phyloP scores from a whole-genome alignment of 2,797 vertebrate genomes.

The Danio kyathit region DNA sequence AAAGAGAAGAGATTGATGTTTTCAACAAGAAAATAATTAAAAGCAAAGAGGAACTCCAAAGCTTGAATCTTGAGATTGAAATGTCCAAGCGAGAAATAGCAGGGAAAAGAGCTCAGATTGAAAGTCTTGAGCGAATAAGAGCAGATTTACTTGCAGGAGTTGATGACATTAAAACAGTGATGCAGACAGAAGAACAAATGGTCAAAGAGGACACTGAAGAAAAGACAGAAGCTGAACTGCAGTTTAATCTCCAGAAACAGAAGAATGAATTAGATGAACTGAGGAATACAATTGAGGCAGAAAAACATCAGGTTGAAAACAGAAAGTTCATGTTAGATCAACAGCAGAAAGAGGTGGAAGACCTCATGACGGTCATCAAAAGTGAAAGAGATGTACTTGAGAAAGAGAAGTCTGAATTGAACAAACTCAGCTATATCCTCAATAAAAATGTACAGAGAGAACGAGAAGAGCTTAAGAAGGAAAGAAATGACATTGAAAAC shows the following conservation, averaged over 20 bases:
- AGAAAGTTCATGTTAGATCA: slow-evolving; percentile 10
- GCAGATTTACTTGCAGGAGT: slow-evolving; percentile 25
- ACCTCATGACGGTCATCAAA: not conserved
- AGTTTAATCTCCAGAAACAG: slow-evolving; percentile 19
- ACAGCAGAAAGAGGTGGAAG: not conserved
- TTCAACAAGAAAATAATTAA: slow-evolving; percentile 21
- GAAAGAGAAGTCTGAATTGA: slow-evolving; percentile 6
- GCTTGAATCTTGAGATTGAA: not conserved
- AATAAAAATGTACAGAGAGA: slow-evolving; percentile 26
- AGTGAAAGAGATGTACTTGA: slow-evolving; percentile 5
- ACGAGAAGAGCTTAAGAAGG: slow-evolving; percentile 24
- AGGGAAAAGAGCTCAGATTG: slow-evolving; percentile 3
- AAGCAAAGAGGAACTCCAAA: not conserved
- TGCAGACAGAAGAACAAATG: slow-evolving; percentile 2
- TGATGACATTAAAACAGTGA: slow-evolving; percentile 1
- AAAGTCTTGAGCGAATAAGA: not conserved
- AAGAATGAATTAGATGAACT: slow-evolving; percentile 7
- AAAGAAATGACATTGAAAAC: slow-evolving; percentile 32
- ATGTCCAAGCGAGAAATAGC: slow-evolving; percentile 21
- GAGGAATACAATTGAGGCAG: not conserved
- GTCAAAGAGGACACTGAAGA: not conserved
- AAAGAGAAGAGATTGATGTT: slow-evolving; percentile 19
- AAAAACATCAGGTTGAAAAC: slow-evolving; percentile 16
- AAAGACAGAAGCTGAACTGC: not conserved
- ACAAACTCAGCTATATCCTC: not conserved